Evolutionary conservation across 2,113 vertebrate species (phyloP), one percentile per base, ranked within the genome.

Genomic region (Prietella phreatophila): DNA sequence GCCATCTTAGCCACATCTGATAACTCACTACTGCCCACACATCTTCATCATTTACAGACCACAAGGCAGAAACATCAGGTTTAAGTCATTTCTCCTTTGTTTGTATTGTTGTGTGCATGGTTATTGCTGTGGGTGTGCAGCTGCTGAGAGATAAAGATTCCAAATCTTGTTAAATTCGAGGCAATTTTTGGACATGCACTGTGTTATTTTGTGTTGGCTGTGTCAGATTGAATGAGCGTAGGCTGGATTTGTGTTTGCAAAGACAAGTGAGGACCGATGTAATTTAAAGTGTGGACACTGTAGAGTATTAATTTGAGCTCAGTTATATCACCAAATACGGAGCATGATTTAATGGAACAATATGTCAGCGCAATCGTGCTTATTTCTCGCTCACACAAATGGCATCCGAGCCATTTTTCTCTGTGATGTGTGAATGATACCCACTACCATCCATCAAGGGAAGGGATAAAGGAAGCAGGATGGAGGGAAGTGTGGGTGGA

Each of bases 341-440:
- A 53, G 63, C 50, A 27, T 67, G 75, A 65, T 80, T 81, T 86
- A 94, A 90, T 93, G 93, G 84, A 93, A 92, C 90, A 93, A 93
- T 92, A 92, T 76, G 90, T 89, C 89, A 89, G 88, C 86, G 86
- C 88, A 87, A 93, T 92, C 90, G 91, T 92, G 92, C 92, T 94
- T 95, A 92, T 91, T 93, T 94, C 93, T 92, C 93, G 92, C 92
- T 94, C 94, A 92, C 93, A 93, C 91, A 93, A 93, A 94, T 93
- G 92, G 92, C 93, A 93, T 92, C 87, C 47, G 4, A 90, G 92
- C 93, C 90, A 94, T 95, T 95, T 94, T 91, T 93, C 94, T 93
- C 88, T 82, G 89, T 93, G 92, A 94, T 85, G 92, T 93, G 92
- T 94, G 95, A 95, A 94, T 91, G 92, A 95, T 93, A 92, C 92